Evolutionary conservation across 2,113 vertebrate genomes (phyloP).

Genomic region (Sinocyclocheilus anshuiensis): DNA sequence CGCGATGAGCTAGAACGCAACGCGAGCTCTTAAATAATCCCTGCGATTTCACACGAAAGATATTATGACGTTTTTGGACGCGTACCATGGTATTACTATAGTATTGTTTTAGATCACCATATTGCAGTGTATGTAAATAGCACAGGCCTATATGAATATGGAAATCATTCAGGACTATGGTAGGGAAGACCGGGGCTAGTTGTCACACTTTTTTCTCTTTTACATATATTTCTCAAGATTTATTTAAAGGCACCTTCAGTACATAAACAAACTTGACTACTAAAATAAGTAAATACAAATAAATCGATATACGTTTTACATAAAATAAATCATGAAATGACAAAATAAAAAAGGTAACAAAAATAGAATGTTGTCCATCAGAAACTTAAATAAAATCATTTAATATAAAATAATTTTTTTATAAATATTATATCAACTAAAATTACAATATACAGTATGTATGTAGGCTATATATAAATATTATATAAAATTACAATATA

Average conservation of each 20-base stretch:
- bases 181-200: background rate
- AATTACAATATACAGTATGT: background rate
- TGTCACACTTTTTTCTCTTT: background rate
- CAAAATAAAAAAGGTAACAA: background rate
- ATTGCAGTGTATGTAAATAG: background rate
- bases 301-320: too few species aligned
- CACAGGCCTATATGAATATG: background rate
- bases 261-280: background rate
- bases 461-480: background rate
- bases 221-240: background rate
- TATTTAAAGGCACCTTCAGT: background rate
- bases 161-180: background rate
- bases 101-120: background rate
- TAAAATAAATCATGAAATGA: background rate
- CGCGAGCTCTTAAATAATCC: background rate
- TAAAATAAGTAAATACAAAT: background rate
- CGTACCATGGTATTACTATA: too few species aligned
- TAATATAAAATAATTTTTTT: too few species aligned
- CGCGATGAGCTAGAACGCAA: slow-evolving; percentile 7
- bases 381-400: background rate
- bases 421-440: background rate
- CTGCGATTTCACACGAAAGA: background rate
- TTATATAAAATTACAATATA: background rate
- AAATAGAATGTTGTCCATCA: background rate
- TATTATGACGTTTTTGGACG: too few species aligned